A percentile compares a stretch with the other conserved stretches of the same genome.
phyloP scores from a whole-genome alignment of 2,113 vertebrate species.

The Eupsittula cactorum region DNA sequence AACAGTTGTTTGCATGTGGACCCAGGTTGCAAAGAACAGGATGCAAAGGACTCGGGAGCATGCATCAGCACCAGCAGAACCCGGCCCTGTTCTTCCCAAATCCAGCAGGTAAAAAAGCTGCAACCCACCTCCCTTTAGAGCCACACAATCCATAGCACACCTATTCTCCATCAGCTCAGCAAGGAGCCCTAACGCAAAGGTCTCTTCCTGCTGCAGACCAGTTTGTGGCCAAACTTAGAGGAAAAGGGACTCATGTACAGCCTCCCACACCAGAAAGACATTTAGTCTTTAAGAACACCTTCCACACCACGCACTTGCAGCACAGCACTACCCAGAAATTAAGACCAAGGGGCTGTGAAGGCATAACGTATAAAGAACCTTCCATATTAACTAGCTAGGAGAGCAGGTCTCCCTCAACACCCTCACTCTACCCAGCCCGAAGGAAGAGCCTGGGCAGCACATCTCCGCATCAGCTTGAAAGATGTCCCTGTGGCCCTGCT shows the following conservation, averaged over 20 bases:
- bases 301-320: not conserved
- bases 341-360: not conserved
- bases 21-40: too few species aligned
- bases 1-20: not conserved
- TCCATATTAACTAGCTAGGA: not conserved
- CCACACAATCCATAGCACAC: not conserved
- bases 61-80: accelerated
- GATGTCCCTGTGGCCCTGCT: not conserved
- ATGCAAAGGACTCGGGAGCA: not conserved
- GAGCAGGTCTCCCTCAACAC: not conserved
- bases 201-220: not conserved
- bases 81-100: not conserved
- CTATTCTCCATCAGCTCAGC: not conserved
- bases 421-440: not conserved
- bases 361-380: not conserved
- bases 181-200: not conserved
- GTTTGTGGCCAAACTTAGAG: not conserved
- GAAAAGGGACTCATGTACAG: not conserved
- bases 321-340: not conserved
- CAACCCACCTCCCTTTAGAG: not conserved
- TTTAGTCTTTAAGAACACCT: accelerated
- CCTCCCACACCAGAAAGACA: not conserved
- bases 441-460: not conserved
- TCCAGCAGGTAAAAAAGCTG: accelerated
- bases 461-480: not conserved